Evolutionary conservation across 2,113 vertebrate species (phyloP).

Genomic region (Danionella cerebrum): DNA sequence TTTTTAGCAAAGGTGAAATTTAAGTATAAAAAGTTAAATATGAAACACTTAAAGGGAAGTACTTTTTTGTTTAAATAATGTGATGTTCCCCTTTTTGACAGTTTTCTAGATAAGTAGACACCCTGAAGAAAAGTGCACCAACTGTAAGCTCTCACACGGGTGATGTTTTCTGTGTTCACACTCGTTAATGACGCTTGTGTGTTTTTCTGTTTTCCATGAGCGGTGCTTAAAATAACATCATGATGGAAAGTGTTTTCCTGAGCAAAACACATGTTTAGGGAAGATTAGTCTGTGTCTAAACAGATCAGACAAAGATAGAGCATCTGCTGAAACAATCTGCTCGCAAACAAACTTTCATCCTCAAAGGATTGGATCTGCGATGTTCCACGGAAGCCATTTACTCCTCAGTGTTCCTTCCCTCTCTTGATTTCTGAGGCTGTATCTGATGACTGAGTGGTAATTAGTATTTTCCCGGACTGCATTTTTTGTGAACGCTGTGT

Average conservation of each 20-base stretch:
- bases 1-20: no score
- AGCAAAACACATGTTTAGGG: constrained; percentile 50
- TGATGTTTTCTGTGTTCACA: background rate
- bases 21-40: no score
- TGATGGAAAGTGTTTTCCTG: constrained; percentile 34
- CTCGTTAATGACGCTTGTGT: background rate
- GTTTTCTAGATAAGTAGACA: no score
- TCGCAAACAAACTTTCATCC: constrained; percentile 21
- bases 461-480: no score
- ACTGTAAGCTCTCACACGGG: background rate
- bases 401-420: background rate
- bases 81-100: no score
- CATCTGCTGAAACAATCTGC: background rate
- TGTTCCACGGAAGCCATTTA: background rate
- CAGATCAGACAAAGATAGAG: constrained; percentile 35
- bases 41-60: no score
- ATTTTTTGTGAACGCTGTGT: no score
- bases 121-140: no score
- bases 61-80: no score
- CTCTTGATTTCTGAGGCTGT: background rate
- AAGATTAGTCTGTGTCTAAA: constrained; percentile 45
- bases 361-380: background rate
- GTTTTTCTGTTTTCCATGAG: constrained; percentile 37
- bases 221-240: constrained; percentile 36
- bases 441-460: background rate